These are phyloP conservation scores for Adelosebastes latens DNA, from an alignment of 2,797 vertebrate species.

Conservation along the genomic window DNA sequence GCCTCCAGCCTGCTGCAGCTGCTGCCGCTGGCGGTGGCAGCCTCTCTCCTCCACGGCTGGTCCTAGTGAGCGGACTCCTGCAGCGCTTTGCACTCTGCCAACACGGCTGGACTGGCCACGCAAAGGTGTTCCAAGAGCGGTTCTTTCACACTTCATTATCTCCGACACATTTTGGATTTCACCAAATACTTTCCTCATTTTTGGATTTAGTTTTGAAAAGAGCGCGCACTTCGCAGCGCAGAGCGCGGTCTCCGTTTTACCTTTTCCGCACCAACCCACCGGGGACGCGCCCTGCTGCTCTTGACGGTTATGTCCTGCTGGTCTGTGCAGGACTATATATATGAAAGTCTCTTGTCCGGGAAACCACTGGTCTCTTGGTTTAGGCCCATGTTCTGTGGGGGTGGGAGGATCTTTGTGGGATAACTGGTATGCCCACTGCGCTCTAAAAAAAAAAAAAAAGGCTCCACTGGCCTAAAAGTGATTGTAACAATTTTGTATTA, in stretches of 20 bases:
- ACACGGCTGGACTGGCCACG: neutral
- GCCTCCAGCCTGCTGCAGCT: conserved; percentile 50
- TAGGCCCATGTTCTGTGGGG: neutral
- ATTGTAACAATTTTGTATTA: conserved; percentile 5
- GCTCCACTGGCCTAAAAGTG: neutral
- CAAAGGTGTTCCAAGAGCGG: neutral
- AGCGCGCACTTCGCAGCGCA: neutral
- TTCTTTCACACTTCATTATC: neutral
- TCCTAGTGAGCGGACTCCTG: conserved; percentile 7
- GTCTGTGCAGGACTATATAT: neutral
- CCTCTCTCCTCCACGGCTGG: conserved; percentile 38
- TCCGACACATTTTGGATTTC: neutral
- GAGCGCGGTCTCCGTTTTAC: neutral
- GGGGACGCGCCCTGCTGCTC: neutral
- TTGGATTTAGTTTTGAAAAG: neutral
- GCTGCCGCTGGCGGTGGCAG: conserved; percentile 39
- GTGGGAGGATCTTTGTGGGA: neutral
- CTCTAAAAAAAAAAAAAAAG: neutral
- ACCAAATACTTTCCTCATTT: neutral
- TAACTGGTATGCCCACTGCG: neutral
- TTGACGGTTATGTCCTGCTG: neutral
- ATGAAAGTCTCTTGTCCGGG: neutral
- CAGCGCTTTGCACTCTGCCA: neutral
- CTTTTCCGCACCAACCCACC: neutral
- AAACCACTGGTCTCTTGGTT: neutral